phyloP scores from a whole-genome alignment of 2,113 vertebrate genomes.

The Solenodon paradoxus region DNA sequence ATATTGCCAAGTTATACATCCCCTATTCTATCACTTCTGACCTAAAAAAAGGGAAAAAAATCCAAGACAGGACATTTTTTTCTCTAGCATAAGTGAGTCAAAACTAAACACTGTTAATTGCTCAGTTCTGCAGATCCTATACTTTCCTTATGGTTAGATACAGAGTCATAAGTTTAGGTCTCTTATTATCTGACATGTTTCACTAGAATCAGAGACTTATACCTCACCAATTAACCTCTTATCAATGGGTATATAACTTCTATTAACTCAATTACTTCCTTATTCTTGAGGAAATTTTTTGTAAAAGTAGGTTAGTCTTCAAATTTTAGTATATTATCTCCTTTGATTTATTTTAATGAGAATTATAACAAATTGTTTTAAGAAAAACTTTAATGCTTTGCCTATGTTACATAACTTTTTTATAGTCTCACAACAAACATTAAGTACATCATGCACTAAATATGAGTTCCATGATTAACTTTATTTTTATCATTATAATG shows the following conservation, averaged over 20 bases:
- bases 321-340: too few relatives aligned
- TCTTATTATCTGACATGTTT: not conserved
- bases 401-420: too few relatives aligned
- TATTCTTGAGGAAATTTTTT: too few relatives aligned
- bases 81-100: not conserved
- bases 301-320: too few relatives aligned
- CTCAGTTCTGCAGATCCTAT: not conserved
- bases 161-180: not conserved
- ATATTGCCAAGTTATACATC: not conserved
- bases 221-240: too few relatives aligned
- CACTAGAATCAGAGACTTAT: too few relatives aligned
- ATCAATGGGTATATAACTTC: too few relatives aligned
- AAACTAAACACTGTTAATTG: not conserved
- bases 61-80: not conserved
- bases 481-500: not conserved
- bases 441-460: not conserved
- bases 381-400: too few relatives aligned
- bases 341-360: too few relatives aligned
- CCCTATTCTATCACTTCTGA: not conserved
- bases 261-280: too few relatives aligned
- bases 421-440: not conserved
- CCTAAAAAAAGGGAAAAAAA: not conserved
- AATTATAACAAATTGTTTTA: too few relatives aligned
- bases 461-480: not conserved
- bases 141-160: too few relatives aligned